Evolutionary conservation across 2,113 vertebrate species (phyloP).

Genomic region (Eretmochelys imbricata): DNA sequence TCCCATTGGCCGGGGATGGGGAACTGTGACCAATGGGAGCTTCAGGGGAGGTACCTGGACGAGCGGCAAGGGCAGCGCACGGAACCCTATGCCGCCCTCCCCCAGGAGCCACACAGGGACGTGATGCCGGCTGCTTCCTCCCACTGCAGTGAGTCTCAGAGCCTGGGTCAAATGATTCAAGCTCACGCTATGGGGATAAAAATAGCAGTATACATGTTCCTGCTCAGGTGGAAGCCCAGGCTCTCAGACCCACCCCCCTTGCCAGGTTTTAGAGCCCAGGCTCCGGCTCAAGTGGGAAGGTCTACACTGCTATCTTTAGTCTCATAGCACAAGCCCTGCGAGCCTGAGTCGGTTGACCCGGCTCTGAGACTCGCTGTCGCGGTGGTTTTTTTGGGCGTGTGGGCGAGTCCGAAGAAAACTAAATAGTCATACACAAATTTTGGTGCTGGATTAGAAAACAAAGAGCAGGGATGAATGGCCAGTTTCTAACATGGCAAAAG

Average conservation of each 20-base stretch:
- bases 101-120: too few relatives aligned
- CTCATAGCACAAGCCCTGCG: neutral
- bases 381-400: neutral
- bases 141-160: neutral
- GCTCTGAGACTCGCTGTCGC: neutral
- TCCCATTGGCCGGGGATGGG: too few relatives aligned
- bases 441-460: constrained; percentile 51
- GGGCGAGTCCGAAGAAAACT: neutral
- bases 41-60: too few relatives aligned
- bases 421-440: neutral
- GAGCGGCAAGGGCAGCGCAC: too few relatives aligned
- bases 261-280: neutral
- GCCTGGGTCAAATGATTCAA: neutral
- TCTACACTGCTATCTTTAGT: neutral
- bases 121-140: too few relatives aligned
- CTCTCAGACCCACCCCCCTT: neutral
- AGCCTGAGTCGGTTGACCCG: neutral
- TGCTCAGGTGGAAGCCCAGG: too few relatives aligned
- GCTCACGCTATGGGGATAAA: neutral
- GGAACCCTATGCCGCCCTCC: too few relatives aligned
- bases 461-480: neutral
- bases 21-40: too few relatives aligned
- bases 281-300: neutral
- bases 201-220: neutral
- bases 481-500: neutral